Evolutionary conservation across 23 tunicate genomes (phyloP).

Genomic region (Diplosoma virens): DNA sequence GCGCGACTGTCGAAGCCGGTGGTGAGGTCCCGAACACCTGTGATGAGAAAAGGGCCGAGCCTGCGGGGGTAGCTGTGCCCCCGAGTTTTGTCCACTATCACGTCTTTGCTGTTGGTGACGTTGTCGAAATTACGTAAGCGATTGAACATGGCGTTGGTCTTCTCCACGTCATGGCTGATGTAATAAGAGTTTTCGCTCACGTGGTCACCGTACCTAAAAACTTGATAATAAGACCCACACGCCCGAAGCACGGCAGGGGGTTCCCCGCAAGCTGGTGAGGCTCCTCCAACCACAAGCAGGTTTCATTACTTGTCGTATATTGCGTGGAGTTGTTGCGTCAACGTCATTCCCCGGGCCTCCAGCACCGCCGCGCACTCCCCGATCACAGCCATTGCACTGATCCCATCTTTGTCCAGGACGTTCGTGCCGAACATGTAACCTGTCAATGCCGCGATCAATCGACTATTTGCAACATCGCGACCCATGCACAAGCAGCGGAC

Average conservation of each 20-base stretch:
- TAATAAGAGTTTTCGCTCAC: constrained; percentile 90
- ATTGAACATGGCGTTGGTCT: constrained; percentile 66
- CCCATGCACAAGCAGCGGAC: too few relatives aligned
- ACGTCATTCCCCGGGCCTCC: constrained; percentile 40
- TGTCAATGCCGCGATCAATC: background rate
- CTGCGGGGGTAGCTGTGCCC: constrained; percentile 45
- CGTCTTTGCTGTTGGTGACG: constrained; percentile 12
- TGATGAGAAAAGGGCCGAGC: constrained; percentile 54
- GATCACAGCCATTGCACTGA: constrained; percentile 70
- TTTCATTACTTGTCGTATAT: constrained; percentile 62
- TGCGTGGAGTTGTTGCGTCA: constrained; percentile 62
- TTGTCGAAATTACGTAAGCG: constrained; percentile 60
- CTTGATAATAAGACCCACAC: background rate
- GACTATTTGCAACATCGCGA: too few relatives aligned
- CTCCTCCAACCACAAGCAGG: background rate
- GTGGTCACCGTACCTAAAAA: constrained; percentile 81
- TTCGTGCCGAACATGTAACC: constrained; percentile 95
- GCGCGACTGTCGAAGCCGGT: constrained; percentile 85
- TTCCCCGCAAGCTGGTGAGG: background rate
- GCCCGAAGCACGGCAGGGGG: background rate
- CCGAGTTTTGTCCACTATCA: constrained; percentile 37
- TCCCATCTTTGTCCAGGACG: constrained; percentile 94
- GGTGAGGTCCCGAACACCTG: constrained; percentile 69
- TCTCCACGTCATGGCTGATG: constrained; percentile 66
- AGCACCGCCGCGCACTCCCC: constrained; percentile 69